Base-by-base conservation (phyloP, 2,113 vertebrate genomes). In the Scomber colias region DNA sequence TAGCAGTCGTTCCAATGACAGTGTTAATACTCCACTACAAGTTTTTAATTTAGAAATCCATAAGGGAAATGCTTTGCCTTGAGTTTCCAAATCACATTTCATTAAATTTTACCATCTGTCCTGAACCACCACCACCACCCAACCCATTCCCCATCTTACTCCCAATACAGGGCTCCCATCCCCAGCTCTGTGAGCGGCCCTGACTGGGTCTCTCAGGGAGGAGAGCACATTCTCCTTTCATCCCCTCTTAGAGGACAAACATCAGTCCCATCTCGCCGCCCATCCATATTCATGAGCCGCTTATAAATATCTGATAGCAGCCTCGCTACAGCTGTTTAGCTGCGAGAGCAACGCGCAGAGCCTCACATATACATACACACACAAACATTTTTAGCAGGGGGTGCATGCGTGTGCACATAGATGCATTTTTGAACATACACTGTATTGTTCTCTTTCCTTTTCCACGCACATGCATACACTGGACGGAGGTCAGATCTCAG, bases 201-300 rank as follows among this genome's bases (percentile, higher is more conserved):
- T 91, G 92, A 85, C 89, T 93, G 83, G 85, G 86, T 91, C 93
- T 93, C 90, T 92, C 61, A 71, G 92, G 92, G 92, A 94, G 87
- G 83, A 85, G 90, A 94, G 90, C 90, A 87, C 84, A 88, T 94
- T 95, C 94, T 93, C 94, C 95, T 95, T 95, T 95, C 94, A 95
- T 95, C 94, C 94, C 85, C 92, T 95, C 90, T 94, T 95, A 94
- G 95, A 95, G 95, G 95, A 95, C 95, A 95, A 95, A 95, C 94
- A 95, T 95, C 95, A 95, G 93, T 94, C 94, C 94, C 92, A 93
- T 95, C 92, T 92, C 75, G 59, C 89, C 71, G 78, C 68, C 80
- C 91, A 94, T 95, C 93, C 94, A 95, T 95, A 96, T 96, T 95
- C 93, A 96, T 95, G 95, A 95, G 91, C 50, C 73, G 90, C 94